Percentiles rank a stretch among this genome's conserved stretches.
phyloP scores from a whole-genome alignment of 2,797 vertebrate species.

The Chiroxiphia lanceolata region DNA sequence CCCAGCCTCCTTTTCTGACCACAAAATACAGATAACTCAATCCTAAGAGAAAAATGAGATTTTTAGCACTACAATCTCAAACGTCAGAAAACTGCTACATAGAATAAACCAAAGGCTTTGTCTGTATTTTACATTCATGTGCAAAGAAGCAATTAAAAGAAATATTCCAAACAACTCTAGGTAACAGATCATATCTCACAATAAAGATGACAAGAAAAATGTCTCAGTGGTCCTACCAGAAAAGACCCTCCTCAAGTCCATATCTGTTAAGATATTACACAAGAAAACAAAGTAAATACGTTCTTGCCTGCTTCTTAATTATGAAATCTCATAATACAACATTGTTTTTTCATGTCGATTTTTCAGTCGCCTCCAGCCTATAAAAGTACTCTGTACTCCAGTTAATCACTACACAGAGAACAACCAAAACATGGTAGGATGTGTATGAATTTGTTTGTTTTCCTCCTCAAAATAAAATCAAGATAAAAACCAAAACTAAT shows the following conservation, averaged over 20 bases:
- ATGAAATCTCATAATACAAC: neutral
- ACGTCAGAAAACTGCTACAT: neutral
- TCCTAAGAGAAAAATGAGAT: neutral
- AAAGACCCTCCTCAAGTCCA: neutral
- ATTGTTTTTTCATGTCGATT: neutral
- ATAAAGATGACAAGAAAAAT: neutral
- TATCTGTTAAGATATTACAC: neutral
- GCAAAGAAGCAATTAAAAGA: neutral
- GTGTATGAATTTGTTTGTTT: neutral
- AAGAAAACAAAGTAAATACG: neutral
- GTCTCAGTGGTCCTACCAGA: neutral
- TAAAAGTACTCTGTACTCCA: neutral
- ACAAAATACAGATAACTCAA: neutral
- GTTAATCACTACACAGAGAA: neutral
- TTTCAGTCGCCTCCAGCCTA: neutral
- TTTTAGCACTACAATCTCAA: neutral
- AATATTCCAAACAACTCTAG: neutral
- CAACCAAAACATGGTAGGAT: neutral
- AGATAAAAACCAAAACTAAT: neutral
- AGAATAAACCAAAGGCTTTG: neutral
- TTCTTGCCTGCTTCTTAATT: conserved; percentile 1
- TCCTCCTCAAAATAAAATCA: neutral
- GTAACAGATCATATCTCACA: neutral
- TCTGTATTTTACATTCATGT: neutral
- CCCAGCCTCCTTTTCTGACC: neutral